Conservation (phyloP, 2,113 vertebrate species). For the Solea solea region DNA sequence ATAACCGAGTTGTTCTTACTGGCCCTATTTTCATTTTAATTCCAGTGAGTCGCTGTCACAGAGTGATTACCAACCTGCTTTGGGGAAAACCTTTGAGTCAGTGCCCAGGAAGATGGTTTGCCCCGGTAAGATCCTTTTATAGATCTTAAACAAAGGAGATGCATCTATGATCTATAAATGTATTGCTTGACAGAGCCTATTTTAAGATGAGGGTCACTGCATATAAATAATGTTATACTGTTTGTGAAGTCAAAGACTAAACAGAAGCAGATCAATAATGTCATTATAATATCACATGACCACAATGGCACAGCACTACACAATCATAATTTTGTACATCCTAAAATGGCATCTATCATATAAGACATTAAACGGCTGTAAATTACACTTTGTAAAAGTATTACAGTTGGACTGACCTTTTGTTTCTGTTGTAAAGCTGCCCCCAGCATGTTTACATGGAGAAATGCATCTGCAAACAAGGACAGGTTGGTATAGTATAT, state of each 20-base stretch:
- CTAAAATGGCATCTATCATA: too few species aligned
- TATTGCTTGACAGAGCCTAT: not conserved
- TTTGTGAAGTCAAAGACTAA: too few species aligned
- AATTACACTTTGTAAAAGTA: too few species aligned
- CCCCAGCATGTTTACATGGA: conserved; percentile 71
- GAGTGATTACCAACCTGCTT: conserved; percentile 51
- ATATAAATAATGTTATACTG: too few species aligned
- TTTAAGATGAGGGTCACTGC: too few species aligned
- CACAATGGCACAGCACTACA: too few species aligned
- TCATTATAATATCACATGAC: too few species aligned
- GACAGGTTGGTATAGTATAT: conserved; percentile 66
- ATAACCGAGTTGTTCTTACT: not conserved
- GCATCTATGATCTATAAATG: not conserved
- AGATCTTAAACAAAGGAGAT: not conserved
- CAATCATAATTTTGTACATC: too few species aligned
- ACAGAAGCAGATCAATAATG: too few species aligned
- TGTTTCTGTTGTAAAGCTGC: conserved; percentile 56
- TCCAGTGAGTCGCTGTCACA: conserved; percentile 61
- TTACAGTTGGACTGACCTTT: not conserved
- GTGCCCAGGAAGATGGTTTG: conserved; percentile 53
- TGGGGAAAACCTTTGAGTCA: conserved; percentile 65
- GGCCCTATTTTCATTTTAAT: conserved; percentile 13
- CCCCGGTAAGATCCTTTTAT: conserved; percentile 53
- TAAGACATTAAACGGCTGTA: too few species aligned
- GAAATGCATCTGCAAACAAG: conserved; percentile 54